A percentile compares a stretch with the other conserved stretches of the same genome.
phyloP scores from a whole-genome alignment of 2,113 vertebrate species.

The Vulpes ferrilata region DNA sequence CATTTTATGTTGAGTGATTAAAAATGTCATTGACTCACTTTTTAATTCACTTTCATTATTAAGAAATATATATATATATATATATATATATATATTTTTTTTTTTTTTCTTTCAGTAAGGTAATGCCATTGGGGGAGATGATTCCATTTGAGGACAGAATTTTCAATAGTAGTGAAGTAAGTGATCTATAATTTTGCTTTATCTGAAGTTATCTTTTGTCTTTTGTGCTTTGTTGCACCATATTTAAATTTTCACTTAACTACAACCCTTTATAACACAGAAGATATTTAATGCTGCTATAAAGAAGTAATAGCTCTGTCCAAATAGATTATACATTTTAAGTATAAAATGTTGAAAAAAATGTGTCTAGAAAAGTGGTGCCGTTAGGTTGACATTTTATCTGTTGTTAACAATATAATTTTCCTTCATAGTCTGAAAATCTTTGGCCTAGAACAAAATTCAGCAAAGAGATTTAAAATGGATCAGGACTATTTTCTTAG shows the following conservation, averaged over 20 bases:
- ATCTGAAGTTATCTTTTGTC: not conserved
- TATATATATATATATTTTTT: not conserved
- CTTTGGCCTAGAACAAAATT: conserved; percentile 13
- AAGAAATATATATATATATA: not conserved
- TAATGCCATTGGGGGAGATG: not conserved
- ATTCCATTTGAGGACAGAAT: not conserved
- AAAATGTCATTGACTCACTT: conserved; percentile 52
- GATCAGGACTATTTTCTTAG: not conserved
- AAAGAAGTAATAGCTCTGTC: not conserved
- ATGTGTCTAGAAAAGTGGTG: not conserved
- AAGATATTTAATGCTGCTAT: conserved; percentile 2
- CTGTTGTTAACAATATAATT: not conserved
- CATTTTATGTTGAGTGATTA: not conserved
- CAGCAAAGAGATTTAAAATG: not conserved
- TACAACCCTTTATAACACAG: not conserved
- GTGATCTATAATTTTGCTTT: conserved; percentile 32
- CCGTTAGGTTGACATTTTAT: not conserved
- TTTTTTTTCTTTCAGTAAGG: conserved; percentile 29
- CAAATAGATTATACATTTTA: not conserved
- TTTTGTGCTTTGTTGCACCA: not conserved
- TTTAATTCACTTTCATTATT: conserved; percentile 51
- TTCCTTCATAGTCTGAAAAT: not conserved
- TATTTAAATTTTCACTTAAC: conserved; percentile 25
- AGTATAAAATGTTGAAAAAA: conserved; percentile 45
- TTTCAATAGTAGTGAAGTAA: not conserved